These are phyloP conservation scores for Drepanosiphum platanoidis DNA, from an alignment of 2,888 invertebrate genomes.

Conservation along the genomic window DNA sequence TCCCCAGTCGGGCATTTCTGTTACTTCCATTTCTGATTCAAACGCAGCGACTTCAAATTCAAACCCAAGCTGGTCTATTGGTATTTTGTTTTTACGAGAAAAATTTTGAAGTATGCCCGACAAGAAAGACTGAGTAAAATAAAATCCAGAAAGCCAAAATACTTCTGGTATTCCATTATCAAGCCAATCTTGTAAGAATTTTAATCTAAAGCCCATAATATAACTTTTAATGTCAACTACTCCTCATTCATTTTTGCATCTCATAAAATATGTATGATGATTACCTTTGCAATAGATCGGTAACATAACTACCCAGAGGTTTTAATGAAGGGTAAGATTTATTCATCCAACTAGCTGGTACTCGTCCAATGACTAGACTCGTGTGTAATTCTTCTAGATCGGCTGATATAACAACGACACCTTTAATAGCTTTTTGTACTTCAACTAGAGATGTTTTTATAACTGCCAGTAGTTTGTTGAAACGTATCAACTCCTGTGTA, in stretches of 20 bases:
- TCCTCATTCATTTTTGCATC: neutral
- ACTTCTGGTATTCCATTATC: conserved; percentile 82
- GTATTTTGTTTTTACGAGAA: conserved; percentile 82
- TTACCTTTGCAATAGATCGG: conserved; percentile 77
- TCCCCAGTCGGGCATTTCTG: conserved; percentile 2
- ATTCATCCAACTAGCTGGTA: conserved; percentile 80
- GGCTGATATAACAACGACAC: conserved; percentile 92
- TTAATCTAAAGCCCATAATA: conserved; percentile 70
- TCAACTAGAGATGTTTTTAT: conserved; percentile 81
- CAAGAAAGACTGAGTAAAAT: conserved; percentile 93
- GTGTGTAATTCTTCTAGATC: conserved; percentile 81
- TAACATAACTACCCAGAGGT: conserved; percentile 83
- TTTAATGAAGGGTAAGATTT: conserved; percentile 90
- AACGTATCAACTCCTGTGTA: conserved; percentile 86
- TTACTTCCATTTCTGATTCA: conserved; percentile 68
- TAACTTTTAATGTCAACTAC: too few relatives aligned
- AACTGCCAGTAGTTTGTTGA: conserved; percentile 78
- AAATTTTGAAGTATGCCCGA: conserved; percentile 93
- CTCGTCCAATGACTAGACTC: conserved; percentile 81
- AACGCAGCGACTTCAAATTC: conserved; percentile 77
- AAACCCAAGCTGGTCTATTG: conserved; percentile 84
- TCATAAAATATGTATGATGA: conserved; percentile 16
- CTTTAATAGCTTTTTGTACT: conserved; percentile 89
- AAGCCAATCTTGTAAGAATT: conserved; percentile 87
- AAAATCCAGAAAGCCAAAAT: conserved; percentile 95